These are phyloP conservation scores for Volucella inanis DNA, from an alignment of 2,888 invertebrate genomes.

Conservation along the genomic window DNA sequence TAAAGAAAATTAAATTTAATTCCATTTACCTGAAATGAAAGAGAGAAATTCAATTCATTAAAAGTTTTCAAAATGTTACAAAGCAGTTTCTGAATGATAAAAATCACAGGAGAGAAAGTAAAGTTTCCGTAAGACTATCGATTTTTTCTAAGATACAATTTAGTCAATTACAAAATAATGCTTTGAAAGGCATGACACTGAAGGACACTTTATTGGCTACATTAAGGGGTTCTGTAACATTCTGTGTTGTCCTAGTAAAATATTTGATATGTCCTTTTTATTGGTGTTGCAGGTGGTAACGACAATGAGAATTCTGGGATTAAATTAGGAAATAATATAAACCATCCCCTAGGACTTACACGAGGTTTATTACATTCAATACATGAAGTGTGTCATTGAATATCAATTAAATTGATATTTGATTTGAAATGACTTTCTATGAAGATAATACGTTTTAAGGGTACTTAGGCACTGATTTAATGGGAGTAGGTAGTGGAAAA, in stretches of 20 bases:
- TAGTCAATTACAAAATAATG: slow-evolving; percentile 46
- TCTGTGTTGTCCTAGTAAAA: slow-evolving; percentile 30
- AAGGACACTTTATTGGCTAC: slow-evolving; percentile 60
- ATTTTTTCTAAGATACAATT: slow-evolving; percentile 44
- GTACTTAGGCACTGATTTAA: slow-evolving; percentile 28
- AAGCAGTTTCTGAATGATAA: slow-evolving; percentile 1
- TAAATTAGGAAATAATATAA: slow-evolving; percentile 43
- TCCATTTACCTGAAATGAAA: slow-evolving; percentile 43
- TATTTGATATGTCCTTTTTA: slow-evolving; percentile 57
- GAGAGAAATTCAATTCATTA: slow-evolving; percentile 16
- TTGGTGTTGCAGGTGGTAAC: slow-evolving; percentile 62
- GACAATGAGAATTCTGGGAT: slow-evolving; percentile 42
- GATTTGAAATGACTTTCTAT: slow-evolving; percentile 57
- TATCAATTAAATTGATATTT: slow-evolving; percentile 69
- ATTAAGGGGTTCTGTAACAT: slow-evolving; percentile 55
- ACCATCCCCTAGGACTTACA: slow-evolving; percentile 22
- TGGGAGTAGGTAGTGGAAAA: not conserved
- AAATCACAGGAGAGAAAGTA: slow-evolving; percentile 3
- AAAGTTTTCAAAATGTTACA: not conserved
- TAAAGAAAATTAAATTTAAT: too few species aligned
- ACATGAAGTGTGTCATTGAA: slow-evolving; percentile 71
- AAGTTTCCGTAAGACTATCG: slow-evolving; percentile 34
- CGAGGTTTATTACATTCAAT: not conserved
- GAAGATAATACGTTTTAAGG: slow-evolving; percentile 38
- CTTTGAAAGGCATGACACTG: slow-evolving; percentile 38